Evolutionary conservation across 2,113 vertebrate genomes (phyloP).

Genomic region (Bagarius yarrelli): DNA sequence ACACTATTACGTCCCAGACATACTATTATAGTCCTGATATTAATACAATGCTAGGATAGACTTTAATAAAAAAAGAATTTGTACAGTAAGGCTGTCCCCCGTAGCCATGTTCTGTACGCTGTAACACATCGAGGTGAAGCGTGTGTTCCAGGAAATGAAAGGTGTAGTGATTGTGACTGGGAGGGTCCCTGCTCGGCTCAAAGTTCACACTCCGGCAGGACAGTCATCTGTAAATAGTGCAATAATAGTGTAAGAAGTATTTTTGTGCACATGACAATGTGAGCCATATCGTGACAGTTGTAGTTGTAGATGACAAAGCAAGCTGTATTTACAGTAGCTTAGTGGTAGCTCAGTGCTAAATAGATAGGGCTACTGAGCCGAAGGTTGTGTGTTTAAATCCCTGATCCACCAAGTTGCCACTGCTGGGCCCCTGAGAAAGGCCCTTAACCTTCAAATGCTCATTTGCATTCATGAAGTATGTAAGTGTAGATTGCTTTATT

Average conservation of each 20-base stretch:
- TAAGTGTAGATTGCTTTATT: background rate
- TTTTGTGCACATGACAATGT: slow-evolving; percentile 28
- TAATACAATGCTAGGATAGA: background rate
- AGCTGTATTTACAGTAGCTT: background rate
- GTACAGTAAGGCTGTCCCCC: background rate
- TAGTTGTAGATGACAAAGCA: slow-evolving; percentile 9
- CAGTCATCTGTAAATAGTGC: slow-evolving; percentile 23
- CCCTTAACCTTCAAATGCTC: too few relatives aligned
- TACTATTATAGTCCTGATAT: background rate
- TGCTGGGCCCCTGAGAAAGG: too few relatives aligned
- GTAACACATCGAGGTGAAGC: background rate
- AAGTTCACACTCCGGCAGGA: slow-evolving; percentile 32
- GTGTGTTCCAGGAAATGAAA: slow-evolving; percentile 40
- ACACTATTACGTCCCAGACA: background rate
- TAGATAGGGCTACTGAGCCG: too few relatives aligned
- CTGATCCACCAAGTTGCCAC: too few relatives aligned
- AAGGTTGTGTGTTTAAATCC: too few relatives aligned
- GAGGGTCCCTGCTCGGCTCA: slow-evolving; percentile 29
- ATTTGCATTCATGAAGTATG: too few relatives aligned
- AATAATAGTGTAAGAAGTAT: slow-evolving; percentile 9
- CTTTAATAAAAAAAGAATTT: background rate
- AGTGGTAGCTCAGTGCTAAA: too few relatives aligned
- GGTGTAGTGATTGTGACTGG: slow-evolving; percentile 34
- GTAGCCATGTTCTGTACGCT: background rate
- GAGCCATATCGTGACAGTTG: slow-evolving; percentile 11